Evolutionary conservation across 2,797 vertebrate genomes (phyloP).

Genomic region (Aulostomus chinensis): DNA sequence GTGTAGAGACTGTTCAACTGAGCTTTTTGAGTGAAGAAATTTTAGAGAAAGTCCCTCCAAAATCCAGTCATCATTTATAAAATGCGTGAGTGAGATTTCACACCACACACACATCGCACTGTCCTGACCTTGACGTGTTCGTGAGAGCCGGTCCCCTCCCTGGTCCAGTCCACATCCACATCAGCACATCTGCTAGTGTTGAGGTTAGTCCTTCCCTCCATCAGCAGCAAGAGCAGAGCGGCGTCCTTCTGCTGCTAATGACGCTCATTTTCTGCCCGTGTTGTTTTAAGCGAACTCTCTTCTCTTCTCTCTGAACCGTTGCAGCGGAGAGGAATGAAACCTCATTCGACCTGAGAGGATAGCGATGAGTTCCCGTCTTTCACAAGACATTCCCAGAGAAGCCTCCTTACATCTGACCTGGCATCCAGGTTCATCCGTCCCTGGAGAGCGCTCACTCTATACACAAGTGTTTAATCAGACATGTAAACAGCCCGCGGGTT

Average conservation of each 20-base stretch:
- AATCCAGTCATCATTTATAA: slow-evolving; percentile 17
- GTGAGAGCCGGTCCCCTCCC: slow-evolving; percentile 5
- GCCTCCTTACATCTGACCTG: slow-evolving; percentile 1
- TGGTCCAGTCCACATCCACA: slow-evolving; percentile 23
- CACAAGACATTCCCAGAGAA: slow-evolving; percentile 10
- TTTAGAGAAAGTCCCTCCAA: slow-evolving; percentile 2
- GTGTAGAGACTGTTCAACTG: no score
- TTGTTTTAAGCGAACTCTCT: no score
- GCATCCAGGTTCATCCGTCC: slow-evolving; percentile 3
- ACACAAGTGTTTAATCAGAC: slow-evolving; percentile 9
- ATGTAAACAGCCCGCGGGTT: slow-evolving; percentile 10
- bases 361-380: slow-evolving; percentile 1
- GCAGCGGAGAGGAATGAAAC: no score
- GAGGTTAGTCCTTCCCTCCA: slow-evolving; percentile 3
- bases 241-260: slow-evolving; percentile 5
- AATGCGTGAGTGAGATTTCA: slow-evolving; percentile 7
- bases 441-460: background rate
- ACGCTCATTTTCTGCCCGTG: slow-evolving; percentile 13
- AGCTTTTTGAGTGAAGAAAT: slow-evolving; percentile 5
- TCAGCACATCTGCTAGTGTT: slow-evolving; percentile 29
- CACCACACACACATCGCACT: slow-evolving; percentile 1
- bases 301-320: no score
- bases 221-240: slow-evolving; percentile 19
- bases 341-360: background rate
- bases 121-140: slow-evolving; percentile 17